Evolutionary conservation across 2,797 vertebrate species (phyloP).

Genomic region (Vireo griseus): DNA sequence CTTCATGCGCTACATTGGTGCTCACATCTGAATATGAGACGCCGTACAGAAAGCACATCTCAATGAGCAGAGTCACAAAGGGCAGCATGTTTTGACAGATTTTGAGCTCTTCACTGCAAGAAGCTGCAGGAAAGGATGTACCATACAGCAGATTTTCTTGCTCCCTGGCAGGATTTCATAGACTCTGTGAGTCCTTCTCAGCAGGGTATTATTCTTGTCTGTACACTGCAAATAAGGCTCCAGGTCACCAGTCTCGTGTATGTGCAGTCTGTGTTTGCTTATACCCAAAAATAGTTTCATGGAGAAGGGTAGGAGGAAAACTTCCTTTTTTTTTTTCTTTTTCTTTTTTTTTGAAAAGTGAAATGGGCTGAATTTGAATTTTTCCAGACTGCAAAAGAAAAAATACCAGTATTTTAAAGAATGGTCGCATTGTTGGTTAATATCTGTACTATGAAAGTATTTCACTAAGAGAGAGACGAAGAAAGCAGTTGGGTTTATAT

Average conservation of each 20-base stretch:
- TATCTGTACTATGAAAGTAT: not conserved
- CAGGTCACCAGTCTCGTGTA: not conserved
- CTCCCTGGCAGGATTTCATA: conserved; percentile 42
- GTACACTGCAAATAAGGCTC: not conserved
- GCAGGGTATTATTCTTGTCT: conserved; percentile 57
- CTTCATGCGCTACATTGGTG: not conserved
- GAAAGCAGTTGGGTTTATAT: not conserved
- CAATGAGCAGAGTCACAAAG: not conserved
- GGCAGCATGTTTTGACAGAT: conserved; percentile 24
- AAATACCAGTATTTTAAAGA: not conserved
- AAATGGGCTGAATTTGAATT: not conserved
- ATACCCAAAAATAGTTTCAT: not conserved
- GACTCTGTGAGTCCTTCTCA: conserved; percentile 42
- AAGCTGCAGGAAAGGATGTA: conserved; percentile 56
- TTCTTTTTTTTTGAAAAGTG: not conserved
- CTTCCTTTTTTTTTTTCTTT: accelerated
- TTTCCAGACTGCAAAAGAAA: not conserved
- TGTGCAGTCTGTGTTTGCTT: not conserved
- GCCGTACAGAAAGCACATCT: not conserved
- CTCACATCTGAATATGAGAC: not conserved
- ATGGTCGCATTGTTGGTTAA: not conserved
- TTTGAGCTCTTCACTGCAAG: conserved; percentile 50
- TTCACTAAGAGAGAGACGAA: not conserved
- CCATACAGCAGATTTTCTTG: conserved; percentile 49
- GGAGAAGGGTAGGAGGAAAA: not conserved